Conservation (phyloP, 2,113 vertebrate species). For the Helogale parvula region DNA sequence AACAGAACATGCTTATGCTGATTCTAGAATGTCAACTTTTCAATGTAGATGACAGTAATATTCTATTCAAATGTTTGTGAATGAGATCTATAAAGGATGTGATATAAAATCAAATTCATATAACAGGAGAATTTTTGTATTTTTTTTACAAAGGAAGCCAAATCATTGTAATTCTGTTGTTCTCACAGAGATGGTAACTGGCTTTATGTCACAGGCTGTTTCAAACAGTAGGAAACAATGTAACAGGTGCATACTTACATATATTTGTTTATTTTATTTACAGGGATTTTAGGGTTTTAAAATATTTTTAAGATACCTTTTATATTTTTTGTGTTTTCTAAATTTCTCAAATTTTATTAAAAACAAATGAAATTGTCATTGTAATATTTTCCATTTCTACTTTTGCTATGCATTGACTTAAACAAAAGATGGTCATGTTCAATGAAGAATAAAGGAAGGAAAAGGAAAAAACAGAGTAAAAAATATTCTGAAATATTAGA, state of each 20-base stretch:
- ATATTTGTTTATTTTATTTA: neutral
- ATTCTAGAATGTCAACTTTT: slow-evolving; percentile 59
- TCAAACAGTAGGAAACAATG: neutral
- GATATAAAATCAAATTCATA: slow-evolving; percentile 11
- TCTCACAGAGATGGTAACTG: neutral
- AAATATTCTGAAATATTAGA: slow-evolving; percentile 10
- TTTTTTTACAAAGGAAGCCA: slow-evolving; percentile 50
- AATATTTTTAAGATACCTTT: neutral
- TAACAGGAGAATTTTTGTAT: neutral
- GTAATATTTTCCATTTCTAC: neutral
- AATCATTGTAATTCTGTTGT: slow-evolving; percentile 1
- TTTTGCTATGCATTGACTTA: neutral
- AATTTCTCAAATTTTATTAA: neutral
- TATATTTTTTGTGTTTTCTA: neutral
- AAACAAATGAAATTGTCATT: neutral
- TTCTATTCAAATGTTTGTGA: slow-evolving; percentile 45
- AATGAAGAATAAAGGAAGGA: neutral
- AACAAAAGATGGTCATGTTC: neutral
- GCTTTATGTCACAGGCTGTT: neutral
- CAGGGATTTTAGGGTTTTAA: neutral
- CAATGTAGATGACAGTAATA: slow-evolving; percentile 50
- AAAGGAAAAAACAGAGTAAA: neutral
- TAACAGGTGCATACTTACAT: neutral
- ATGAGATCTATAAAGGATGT: slow-evolving; percentile 36
- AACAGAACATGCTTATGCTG: slow-evolving; percentile 48